These are phyloP conservation scores for Aphidius gifuensis DNA, from an alignment of 1,140 invertebrate species.

Conservation along the genomic window DNA sequence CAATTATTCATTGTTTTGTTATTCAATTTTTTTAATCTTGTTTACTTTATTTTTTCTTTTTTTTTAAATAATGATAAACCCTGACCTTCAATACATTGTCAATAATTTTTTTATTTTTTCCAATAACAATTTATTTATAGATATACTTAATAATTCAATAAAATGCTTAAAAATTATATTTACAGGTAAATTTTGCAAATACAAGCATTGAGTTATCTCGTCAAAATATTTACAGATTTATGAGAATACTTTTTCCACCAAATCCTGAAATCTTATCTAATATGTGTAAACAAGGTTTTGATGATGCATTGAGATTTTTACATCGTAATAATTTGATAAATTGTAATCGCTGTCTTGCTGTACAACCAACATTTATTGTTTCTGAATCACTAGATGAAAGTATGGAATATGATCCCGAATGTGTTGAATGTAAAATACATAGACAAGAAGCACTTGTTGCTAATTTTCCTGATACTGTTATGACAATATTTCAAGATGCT, in stretches of 20 bases:
- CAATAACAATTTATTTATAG: background rate
- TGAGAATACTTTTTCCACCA: slow-evolving; percentile 90
- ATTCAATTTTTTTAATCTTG: no score
- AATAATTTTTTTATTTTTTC: no score
- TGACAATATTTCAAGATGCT: slow-evolving; percentile 85
- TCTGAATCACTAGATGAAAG: slow-evolving; percentile 68
- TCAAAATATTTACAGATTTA: slow-evolving; percentile 89
- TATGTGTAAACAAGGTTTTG: slow-evolving; percentile 97
- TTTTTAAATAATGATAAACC: no score
- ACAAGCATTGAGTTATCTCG: slow-evolving; percentile 91
- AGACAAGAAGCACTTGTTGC: slow-evolving; percentile 84
- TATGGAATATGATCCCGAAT: slow-evolving; percentile 77
- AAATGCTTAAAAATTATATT: background rate
- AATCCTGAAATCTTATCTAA: slow-evolving; percentile 85
- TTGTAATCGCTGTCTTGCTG: slow-evolving; percentile 78
- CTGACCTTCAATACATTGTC: no score
- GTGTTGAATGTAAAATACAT: slow-evolving; percentile 78
- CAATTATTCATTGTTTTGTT: no score
- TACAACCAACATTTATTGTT: slow-evolving; percentile 77
- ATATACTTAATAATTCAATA: background rate
- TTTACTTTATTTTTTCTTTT: no score
- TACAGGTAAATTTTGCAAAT: slow-evolving; percentile 72
- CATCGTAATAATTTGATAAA: slow-evolving; percentile 88
- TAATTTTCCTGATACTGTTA: slow-evolving; percentile 79
- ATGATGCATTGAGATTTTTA: slow-evolving; percentile 90